Conservation (phyloP, 2,797 vertebrate genomes). For the Urophycis tenuis region DNA sequence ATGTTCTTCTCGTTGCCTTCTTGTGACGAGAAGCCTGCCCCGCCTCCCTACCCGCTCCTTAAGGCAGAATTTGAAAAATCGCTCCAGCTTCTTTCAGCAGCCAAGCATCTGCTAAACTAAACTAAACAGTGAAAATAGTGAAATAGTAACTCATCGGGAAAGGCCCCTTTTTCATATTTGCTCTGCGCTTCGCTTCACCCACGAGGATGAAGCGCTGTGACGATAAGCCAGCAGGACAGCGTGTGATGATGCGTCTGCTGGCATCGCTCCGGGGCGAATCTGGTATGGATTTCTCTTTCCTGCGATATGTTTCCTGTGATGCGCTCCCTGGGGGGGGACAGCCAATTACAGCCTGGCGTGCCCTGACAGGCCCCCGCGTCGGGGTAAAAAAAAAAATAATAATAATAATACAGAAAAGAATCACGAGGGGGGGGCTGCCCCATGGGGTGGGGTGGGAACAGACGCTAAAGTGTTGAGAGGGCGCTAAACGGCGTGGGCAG, state of each 20-base stretch:
- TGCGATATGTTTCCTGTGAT: conserved; percentile 4
- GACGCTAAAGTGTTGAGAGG: conserved; percentile 49
- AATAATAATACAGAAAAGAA: neutral
- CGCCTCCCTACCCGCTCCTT: neutral
- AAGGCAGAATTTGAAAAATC: neutral
- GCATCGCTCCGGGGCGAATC: conserved; percentile 19
- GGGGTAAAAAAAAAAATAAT: conserved; percentile 12
- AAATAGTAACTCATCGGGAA: no score
- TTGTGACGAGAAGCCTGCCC: neutral
- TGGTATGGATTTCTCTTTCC: conserved; percentile 27
- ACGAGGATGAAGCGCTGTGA: neutral
- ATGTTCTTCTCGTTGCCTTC: neutral
- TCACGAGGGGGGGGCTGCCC: conserved; percentile 18
- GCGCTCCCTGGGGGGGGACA: conserved; percentile 46
- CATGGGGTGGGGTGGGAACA: conserved; percentile 38
- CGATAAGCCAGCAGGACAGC: neutral
- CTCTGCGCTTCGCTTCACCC: no score
- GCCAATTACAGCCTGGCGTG: conserved; percentile 63
- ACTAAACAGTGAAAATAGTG: no score
- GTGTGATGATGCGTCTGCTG: conserved; percentile 10
- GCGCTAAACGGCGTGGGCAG: conserved; percentile 59
- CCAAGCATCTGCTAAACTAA: no score
- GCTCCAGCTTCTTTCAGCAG: neutral
- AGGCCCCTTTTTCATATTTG: no score
- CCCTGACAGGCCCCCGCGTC: conserved; percentile 42